Evolutionary conservation across 2,888 invertebrate genomes (phyloP), one percentile per base, ranked within the genome.

Genomic region (Drosophila subquinaria): DNA sequence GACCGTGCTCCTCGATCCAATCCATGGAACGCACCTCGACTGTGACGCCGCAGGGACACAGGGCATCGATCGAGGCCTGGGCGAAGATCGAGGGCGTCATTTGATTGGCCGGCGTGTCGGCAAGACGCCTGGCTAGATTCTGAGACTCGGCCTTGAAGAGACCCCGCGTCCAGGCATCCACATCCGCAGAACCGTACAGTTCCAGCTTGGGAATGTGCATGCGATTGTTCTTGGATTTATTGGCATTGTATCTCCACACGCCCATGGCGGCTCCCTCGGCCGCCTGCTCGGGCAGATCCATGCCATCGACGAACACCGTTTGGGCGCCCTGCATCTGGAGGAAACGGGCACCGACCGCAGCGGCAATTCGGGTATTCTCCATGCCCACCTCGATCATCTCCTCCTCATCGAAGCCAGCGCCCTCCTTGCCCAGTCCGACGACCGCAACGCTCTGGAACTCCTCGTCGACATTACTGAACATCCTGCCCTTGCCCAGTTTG

Each of bases 11-110:
- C 69, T 94, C 93, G 17, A 94, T 94, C 95, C 95, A 95, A n/a
- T 93, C 93, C 83, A 93, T 92, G 59, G 94, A 89, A 0, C 92
- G 91, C 40, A 93, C 93, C 72, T 92, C 94, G 0, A 93, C 92
- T 0, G 86, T 87, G 2, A 94, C 93, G 6, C 94, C 94, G 62
- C 94, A 94, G 0, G 94, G 94, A 70, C 94, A 95, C 27, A 96
- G 89, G 55, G 94, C 94, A 79, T 95, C 95, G 1, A 95, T 94
- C n/a, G 95, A 94, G 0, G 94, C 92, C 90, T 96, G 94, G 0
- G 96, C 95, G 91, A 97, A 96, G 64, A 94, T 94, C 1, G 95
- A 94, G 0, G 97, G 97, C 0, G 96, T 96, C 95, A 97, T 95
- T 79, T 94, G 93, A 91, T 97, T 97, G 11, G 96, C 94, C 0